A percentile compares a stretch with the other conserved stretches of the same genome.
Conservation (phyloP, 2,113 vertebrate genomes). For the Falco punctatus region DNA sequence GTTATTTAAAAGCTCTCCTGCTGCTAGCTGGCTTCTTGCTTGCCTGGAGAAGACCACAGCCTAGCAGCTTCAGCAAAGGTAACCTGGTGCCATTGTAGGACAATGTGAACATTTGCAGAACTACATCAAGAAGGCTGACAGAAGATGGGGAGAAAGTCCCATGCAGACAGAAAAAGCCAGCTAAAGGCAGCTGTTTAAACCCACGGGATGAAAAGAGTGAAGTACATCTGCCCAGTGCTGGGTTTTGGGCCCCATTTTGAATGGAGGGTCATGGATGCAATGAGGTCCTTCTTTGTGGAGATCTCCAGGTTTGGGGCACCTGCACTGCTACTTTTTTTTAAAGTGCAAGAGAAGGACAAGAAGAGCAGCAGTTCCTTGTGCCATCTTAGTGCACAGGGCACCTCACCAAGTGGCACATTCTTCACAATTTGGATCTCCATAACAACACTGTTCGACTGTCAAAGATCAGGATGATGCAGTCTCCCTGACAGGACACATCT, state of each 20-base stretch:
- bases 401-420: background rate
- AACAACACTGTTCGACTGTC: background rate
- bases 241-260: rapidly evolving
- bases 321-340: background rate
- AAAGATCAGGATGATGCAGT: background rate
- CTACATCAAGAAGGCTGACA: background rate
- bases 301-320: background rate
- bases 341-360: background rate
- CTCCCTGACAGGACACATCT: background rate
- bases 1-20: background rate
- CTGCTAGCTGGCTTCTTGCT: background rate
- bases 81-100: rapidly evolving
- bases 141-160: background rate
- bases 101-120: background rate
- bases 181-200: background rate
- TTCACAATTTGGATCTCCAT: background rate
- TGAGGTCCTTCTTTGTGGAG: background rate
- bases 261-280: rapidly evolving
- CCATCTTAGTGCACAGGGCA: background rate
- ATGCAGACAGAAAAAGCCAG: background rate
- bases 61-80: background rate
- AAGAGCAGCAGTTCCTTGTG: background rate
- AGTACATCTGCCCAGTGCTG: background rate
- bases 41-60: background rate
- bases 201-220: background rate